phyloP scores from a whole-genome alignment of 30 jellyfish, hydroid and myxozoan genomes.

The Hydra vulgaris region DNA sequence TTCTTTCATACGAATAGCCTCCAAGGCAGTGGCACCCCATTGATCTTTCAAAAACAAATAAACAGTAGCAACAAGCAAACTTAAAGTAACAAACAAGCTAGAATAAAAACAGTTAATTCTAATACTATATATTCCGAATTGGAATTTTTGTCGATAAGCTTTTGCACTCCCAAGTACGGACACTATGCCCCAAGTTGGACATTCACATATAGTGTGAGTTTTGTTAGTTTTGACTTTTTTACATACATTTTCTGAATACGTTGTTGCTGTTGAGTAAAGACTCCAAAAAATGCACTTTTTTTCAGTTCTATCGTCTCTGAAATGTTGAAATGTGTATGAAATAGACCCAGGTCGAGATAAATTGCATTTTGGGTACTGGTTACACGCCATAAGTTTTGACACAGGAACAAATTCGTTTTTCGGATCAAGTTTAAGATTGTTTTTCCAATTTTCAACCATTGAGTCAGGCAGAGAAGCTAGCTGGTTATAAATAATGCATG shows the following conservation, averaged over 20 bases:
- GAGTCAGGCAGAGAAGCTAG: constrained; percentile 20
- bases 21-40: constrained; percentile 68
- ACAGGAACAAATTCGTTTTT: constrained; percentile 37
- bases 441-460: constrained; percentile 12
- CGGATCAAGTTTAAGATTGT: constrained; percentile 7
- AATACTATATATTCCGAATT: constrained; percentile 30
- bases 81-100: constrained; percentile 48
- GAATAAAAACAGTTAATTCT: constrained; percentile 69
- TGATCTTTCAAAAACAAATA: constrained; percentile 69
- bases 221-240: constrained; percentile 48
- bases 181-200: constrained; percentile 78
- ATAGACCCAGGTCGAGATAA: constrained; percentile 58
- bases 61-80: constrained; percentile 56
- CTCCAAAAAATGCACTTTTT: constrained; percentile 73
- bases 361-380: constrained; percentile 83
- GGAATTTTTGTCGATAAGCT: constrained; percentile 21
- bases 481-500: constrained; percentile 59
- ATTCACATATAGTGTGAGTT: constrained; percentile 83
- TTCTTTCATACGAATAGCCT: constrained; percentile 41
- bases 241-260: constrained; percentile 57
- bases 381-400: constrained; percentile 73
- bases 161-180: constrained; percentile 62
- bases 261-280: constrained; percentile 60
- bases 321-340: constrained; percentile 72
- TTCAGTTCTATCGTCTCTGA: constrained; percentile 46